These are phyloP conservation scores for Lasioglossum baleicum DNA, from an alignment of 1,140 invertebrate genomes.

Conservation along the genomic window DNA sequence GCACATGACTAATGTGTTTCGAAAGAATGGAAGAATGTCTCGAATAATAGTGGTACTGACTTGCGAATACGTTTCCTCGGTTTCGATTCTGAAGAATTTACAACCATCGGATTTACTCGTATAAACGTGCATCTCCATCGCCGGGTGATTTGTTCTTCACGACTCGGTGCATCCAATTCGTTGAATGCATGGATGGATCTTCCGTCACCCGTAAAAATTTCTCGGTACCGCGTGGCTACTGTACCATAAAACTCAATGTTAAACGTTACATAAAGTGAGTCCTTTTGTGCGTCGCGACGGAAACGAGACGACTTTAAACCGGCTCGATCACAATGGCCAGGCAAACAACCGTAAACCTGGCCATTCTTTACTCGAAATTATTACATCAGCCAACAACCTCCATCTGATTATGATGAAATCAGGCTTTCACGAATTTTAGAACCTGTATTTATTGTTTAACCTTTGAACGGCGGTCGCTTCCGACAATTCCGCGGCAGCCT, in stretches of 20 bases:
- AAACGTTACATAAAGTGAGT: conserved; percentile 6
- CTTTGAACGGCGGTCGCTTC: too few species aligned
- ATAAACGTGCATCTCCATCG: not conserved
- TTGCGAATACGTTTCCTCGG: not conserved
- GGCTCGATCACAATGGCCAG: not conserved
- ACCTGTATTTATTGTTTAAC: too few species aligned
- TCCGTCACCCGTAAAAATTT: conserved; percentile 32
- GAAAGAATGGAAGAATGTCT: not conserved
- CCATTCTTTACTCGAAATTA: not conserved
- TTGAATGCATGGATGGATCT: conserved; percentile 42
- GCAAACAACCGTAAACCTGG: not conserved
- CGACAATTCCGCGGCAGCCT: too few species aligned
- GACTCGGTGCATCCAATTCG: conserved; percentile 38
- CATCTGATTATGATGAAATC: too few species aligned
- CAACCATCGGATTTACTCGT: not conserved
- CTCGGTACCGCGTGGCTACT: conserved; percentile 21
- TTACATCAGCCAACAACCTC: too few species aligned
- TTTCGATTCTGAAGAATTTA: not conserved
- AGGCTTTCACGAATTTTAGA: too few species aligned
- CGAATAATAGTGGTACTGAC: not conserved
- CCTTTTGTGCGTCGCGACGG: not conserved
- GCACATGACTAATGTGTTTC: not conserved
- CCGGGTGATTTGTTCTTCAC: conserved; percentile 29
- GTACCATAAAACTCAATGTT: conserved; percentile 41
- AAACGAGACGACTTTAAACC: conserved; percentile 1